Conservation (phyloP, 2,113 vertebrate genomes). For the Paramisgurnus dabryanus region DNA sequence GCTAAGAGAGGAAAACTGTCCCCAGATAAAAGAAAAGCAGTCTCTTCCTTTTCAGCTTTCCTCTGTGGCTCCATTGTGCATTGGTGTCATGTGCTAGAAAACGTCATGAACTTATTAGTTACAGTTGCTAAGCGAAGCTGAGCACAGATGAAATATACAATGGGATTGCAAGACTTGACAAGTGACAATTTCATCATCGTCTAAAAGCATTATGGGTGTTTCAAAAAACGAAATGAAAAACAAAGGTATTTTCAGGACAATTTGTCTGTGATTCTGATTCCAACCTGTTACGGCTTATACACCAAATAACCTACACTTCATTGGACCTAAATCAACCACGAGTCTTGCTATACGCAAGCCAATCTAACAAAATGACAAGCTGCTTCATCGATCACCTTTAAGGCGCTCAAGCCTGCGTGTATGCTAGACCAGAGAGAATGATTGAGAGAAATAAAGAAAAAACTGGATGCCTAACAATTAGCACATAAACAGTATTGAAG, state of each 20-base stretch:
- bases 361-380: constrained; percentile 46
- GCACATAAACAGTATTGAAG: too few relatives aligned
- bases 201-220: background rate
- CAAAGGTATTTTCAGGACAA: constrained; percentile 22
- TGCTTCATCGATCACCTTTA: constrained; percentile 49
- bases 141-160: constrained; percentile 37
- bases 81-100: constrained; percentile 6
- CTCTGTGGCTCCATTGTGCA: constrained; percentile 23
- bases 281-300: constrained; percentile 16
- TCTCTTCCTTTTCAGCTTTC: constrained; percentile 6
- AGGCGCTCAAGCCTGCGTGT: constrained; percentile 48
- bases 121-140: constrained; percentile 28
- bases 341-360: constrained; percentile 38
- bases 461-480: too few relatives aligned
- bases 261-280: constrained; percentile 36
- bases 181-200: constrained; percentile 38
- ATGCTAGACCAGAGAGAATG: constrained; percentile 43
- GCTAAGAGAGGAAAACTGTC: constrained; percentile 41
- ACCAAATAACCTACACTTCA: constrained; percentile 43
- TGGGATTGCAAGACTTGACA: constrained; percentile 15
- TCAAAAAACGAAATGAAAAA: background rate
- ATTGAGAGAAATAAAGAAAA: background rate
- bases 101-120: constrained; percentile 47
- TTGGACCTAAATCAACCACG: constrained; percentile 34
- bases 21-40: constrained; percentile 19